Conservation (phyloP, 2,797 vertebrate species). For the Tiaroga cobitis region DNA sequence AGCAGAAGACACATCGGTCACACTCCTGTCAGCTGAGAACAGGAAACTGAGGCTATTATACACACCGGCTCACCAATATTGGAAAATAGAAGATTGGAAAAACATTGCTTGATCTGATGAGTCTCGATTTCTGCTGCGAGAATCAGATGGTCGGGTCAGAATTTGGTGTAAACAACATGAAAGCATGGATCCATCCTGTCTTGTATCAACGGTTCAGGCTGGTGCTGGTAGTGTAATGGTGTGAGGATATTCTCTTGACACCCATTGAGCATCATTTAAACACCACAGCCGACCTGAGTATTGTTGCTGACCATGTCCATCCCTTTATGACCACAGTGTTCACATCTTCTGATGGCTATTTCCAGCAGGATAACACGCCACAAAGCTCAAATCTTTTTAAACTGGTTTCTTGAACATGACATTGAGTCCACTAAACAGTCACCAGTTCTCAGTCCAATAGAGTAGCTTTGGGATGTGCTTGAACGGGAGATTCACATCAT, state of each 20-base stretch:
- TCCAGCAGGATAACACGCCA: slow-evolving; percentile 42
- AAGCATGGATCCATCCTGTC: slow-evolving; percentile 52
- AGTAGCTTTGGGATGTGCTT: too few species aligned
- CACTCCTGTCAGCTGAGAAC: neutral
- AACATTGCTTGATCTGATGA: neutral
- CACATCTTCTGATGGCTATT: slow-evolving; percentile 52
- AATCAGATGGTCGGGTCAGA: slow-evolving; percentile 44
- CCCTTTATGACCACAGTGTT: slow-evolving; percentile 7
- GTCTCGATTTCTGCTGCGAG: slow-evolving; percentile 42
- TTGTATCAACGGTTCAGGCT: slow-evolving; percentile 14
- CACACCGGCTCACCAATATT: neutral
- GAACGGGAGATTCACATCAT: slow-evolving; percentile 39
- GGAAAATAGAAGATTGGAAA: neutral
- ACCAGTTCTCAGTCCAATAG: too few species aligned
- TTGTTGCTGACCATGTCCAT: neutral
- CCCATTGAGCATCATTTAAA: too few species aligned
- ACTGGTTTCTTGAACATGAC: too few species aligned
- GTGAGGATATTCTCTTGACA: too few species aligned
- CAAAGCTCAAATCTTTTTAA: slow-evolving; percentile 33
- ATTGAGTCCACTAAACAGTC: too few species aligned
- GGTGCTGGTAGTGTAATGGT: neutral
- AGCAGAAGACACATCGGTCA: neutral
- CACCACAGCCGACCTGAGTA: neutral
- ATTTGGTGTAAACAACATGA: slow-evolving; percentile 55
- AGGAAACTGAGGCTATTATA: neutral